phyloP scores from a whole-genome alignment of 2,888 invertebrate genomes.

The Drosophila nr. perissopoda region DNA sequence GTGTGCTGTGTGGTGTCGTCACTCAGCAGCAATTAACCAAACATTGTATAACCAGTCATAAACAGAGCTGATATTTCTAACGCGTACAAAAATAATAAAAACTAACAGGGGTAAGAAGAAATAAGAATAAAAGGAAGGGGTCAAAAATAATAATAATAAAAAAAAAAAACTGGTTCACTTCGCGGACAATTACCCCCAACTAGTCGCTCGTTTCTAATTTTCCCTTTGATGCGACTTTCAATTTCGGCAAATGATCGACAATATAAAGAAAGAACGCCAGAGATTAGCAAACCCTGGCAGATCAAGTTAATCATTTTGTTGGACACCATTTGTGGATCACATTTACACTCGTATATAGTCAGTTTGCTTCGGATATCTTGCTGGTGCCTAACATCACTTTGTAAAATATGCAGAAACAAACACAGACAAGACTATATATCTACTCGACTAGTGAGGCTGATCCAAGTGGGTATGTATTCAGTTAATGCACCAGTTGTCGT shows the following conservation, averaged over 20 bases:
- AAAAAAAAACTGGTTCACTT: conserved; percentile 22
- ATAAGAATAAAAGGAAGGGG: conserved; percentile 9
- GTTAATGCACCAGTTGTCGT: not conserved
- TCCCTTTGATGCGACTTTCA: conserved; percentile 23
- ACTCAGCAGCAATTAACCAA: conserved; percentile 31
- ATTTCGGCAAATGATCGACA: not conserved
- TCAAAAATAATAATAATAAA: not conserved
- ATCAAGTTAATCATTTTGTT: not conserved
- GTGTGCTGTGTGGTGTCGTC: conserved; percentile 36
- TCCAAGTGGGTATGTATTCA: not conserved
- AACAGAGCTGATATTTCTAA: conserved; percentile 7
- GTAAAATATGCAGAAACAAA: not conserved
- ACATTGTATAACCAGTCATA: conserved; percentile 61
- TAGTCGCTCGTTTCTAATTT: not conserved
- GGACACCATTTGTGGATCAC: not conserved
- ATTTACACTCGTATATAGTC: not conserved
- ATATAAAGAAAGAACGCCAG: not conserved
- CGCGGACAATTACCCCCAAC: conserved; percentile 6
- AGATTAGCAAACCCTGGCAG: not conserved
- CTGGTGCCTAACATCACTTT: not conserved
- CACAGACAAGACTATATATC: not conserved
- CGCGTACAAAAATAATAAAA: conserved; percentile 15
- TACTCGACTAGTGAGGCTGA: not conserved
- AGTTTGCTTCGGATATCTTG: not conserved
- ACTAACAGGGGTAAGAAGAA: conserved; percentile 17